A percentile compares a stretch with the other conserved stretches of the same genome.
Evolutionary conservation across 2,797 vertebrate species (phyloP).

Genomic region (Coregonus ussuriensis): DNA sequence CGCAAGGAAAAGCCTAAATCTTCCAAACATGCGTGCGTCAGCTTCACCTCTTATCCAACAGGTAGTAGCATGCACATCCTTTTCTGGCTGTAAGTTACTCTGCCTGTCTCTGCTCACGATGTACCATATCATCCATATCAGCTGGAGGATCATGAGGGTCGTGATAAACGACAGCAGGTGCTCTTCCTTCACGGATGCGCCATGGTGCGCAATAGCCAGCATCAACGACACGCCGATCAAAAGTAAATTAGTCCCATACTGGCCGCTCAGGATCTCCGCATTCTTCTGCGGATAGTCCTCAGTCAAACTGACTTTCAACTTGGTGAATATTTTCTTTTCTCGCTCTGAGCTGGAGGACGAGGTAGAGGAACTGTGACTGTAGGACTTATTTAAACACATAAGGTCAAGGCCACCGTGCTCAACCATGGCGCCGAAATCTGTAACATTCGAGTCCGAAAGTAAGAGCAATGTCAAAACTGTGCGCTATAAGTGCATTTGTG

Average conservation of each 20-base stretch:
- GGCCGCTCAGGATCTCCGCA: constrained; percentile 90
- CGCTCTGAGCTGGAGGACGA: constrained; percentile 71
- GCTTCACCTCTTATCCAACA: constrained; percentile 88
- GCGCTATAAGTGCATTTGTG: constrained; percentile 63
- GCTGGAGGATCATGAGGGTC: constrained; percentile 89
- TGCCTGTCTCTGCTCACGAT: constrained; percentile 81
- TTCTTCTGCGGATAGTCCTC: constrained; percentile 85
- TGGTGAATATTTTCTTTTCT: constrained; percentile 69
- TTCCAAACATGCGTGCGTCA: not conserved
- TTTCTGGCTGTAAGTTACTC: constrained; percentile 77
- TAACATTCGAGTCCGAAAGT: constrained; percentile 30
- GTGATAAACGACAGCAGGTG: constrained; percentile 85
- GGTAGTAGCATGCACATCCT: constrained; percentile 87
- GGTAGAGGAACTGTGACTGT: constrained; percentile 67
- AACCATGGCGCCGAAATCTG: constrained; percentile 62
- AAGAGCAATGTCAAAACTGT: constrained; percentile 38
- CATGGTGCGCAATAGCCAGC: constrained; percentile 85
- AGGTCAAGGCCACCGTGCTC: constrained; percentile 73
- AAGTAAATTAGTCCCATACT: constrained; percentile 92
- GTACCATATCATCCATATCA: constrained; percentile 97
- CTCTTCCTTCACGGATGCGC: constrained; percentile 79
- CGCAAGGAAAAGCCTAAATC: not conserved
- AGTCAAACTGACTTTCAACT: constrained; percentile 60
- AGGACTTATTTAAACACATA: constrained; percentile 71
- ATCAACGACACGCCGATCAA: constrained; percentile 87